A percentile compares a stretch with the other conserved stretches of the same genome.
phyloP scores from a whole-genome alignment of 2,797 vertebrate genomes.

The Myiothlypis coronata region DNA sequence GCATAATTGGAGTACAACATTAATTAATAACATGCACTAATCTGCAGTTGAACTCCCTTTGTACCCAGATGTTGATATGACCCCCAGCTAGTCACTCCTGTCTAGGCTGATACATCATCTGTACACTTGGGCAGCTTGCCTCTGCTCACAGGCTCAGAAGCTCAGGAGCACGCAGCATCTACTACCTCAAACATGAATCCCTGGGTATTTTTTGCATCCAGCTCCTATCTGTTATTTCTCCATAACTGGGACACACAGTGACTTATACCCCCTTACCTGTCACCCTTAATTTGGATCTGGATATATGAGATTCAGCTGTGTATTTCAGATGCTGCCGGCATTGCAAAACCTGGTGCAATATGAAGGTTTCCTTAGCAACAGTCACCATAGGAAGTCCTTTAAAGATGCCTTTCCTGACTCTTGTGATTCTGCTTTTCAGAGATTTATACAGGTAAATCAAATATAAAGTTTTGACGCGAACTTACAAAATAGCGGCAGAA shows the following conservation, averaged over 20 bases:
- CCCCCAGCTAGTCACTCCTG: not conserved
- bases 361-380: conserved; percentile 66
- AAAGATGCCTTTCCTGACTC: conserved; percentile 36
- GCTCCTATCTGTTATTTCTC: conserved; percentile 6
- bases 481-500: not conserved
- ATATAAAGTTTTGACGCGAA: conserved; percentile 15
- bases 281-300: conserved; percentile 45
- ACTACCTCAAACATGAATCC: not conserved
- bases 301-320: not conserved
- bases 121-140: not conserved
- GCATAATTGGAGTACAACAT: not conserved
- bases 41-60: not conserved
- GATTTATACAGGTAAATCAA: conserved; percentile 29
- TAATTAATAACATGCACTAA: conserved; percentile 5
- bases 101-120: not conserved
- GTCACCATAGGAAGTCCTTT: conserved; percentile 53
- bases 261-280: conserved; percentile 47
- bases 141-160: not conserved
- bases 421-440: conserved; percentile 19
- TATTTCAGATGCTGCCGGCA: not conserved
- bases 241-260: conserved; percentile 20
- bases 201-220: not conserved
- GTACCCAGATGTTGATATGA: not conserved
- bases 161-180: not conserved
- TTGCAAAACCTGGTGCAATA: conserved; percentile 21